Conservation (phyloP, 2,797 vertebrate species). For the Eurystomus glaucurus region DNA sequence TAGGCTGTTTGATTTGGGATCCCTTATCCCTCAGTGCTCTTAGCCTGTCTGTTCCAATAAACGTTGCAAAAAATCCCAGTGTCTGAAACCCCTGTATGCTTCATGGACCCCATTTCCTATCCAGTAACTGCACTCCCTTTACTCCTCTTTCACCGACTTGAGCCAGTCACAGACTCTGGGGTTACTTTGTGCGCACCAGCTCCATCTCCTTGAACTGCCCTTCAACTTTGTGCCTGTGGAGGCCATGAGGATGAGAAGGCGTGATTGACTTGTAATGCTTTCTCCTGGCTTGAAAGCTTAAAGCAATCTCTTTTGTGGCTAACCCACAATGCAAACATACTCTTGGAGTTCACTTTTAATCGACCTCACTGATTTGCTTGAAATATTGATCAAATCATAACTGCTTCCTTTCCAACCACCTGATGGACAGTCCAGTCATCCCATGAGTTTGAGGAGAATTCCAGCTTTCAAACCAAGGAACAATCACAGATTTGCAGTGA, state of each 20-base stretch:
- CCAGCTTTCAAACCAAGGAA: conserved; percentile 15
- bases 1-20: conserved; percentile 74
- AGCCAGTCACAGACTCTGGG: neutral
- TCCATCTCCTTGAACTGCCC: conserved; percentile 18
- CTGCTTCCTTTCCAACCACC: neutral
- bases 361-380: neutral
- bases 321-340: neutral
- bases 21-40: conserved; percentile 61
- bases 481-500: neutral
- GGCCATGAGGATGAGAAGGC: neutral
- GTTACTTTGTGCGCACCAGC: neutral
- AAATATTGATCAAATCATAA: neutral
- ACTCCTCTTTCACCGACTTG: neutral
- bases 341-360: conserved; percentile 8
- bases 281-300: neutral
- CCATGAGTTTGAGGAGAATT: neutral
- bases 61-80: conserved; percentile 9
- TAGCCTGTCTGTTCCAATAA: conserved; percentile 71
- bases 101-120: conserved; percentile 38
- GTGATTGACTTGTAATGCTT: neutral
- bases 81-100: conserved; percentile 37
- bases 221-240: neutral
- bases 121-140: neutral
- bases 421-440: neutral
- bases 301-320: neutral